These are phyloP conservation scores for Linyphia triangularis DNA, from an alignment of 2,888 invertebrate genomes.

Conservation along the genomic window DNA sequence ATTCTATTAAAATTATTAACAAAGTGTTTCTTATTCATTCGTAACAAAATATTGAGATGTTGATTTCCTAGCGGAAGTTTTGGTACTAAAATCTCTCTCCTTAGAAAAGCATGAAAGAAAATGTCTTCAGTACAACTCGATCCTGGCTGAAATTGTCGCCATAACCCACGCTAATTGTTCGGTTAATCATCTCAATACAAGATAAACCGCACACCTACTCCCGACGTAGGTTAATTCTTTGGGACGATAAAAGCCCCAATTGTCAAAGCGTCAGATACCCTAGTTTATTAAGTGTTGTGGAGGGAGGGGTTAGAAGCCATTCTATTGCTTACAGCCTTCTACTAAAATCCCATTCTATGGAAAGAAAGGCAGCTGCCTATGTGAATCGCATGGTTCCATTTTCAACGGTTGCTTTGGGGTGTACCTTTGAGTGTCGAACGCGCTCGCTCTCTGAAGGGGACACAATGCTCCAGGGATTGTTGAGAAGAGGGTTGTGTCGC, in stretches of 20 bases:
- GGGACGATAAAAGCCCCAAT: background rate
- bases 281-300: background rate
- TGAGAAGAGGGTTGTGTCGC: background rate
- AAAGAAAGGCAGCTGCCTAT: background rate
- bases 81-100: no score
- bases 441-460: no score
- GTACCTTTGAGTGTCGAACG: background rate
- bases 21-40: no score
- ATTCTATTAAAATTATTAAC: no score
- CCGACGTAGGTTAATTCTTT: background rate
- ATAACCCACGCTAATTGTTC: background rate
- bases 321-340: background rate
- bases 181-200: background rate
- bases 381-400: no score
- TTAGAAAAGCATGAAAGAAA: no score
- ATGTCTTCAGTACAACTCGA: no score
- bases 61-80: no score
- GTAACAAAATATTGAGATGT: no score
- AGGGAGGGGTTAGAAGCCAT: background rate
- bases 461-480: background rate
- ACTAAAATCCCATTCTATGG: no score
- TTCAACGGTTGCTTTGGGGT: background rate
- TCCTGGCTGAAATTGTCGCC: no score
- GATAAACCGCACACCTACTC: background rate
- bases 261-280: background rate